phyloP scores from a whole-genome alignment of 2,113 vertebrate genomes.

The Chaenocephalus aceratus region DNA sequence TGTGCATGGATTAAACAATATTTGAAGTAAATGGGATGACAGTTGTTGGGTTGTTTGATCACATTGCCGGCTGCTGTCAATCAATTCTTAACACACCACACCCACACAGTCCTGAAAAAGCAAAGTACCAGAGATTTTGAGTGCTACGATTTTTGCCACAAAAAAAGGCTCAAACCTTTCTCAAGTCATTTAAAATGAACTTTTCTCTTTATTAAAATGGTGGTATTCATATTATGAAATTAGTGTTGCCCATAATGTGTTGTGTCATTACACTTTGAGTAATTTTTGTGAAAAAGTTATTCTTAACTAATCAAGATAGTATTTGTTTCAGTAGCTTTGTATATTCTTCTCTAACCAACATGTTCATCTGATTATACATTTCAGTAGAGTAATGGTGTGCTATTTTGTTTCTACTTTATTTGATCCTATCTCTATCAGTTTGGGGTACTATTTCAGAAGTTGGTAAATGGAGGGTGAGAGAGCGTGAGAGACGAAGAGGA shows the following conservation, averaged over 20 bases:
- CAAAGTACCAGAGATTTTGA: no score
- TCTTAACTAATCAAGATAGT: not conserved
- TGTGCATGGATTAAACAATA: slow-evolving; percentile 6
- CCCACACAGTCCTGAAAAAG: not conserved
- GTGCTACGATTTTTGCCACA: no score
- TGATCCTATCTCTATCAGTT: slow-evolving; percentile 42
- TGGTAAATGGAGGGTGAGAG: slow-evolving; percentile 58
- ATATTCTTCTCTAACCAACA: not conserved
- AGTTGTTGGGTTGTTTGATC: slow-evolving; percentile 24
- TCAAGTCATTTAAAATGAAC: no score
- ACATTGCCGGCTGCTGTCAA: not conserved
- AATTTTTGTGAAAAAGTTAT: no score
- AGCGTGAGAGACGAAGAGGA: slow-evolving; percentile 24
- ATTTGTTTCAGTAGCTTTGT: not conserved
- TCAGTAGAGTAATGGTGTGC: not conserved
- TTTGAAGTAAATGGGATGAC: slow-evolving; percentile 24
- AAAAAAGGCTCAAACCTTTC: no score
- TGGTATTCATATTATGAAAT: no score
- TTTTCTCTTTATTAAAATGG: no score
- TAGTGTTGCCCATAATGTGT: no score
- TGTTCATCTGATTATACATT: slow-evolving; percentile 4
- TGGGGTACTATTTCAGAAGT: slow-evolving; percentile 52
- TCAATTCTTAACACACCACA: slow-evolving; percentile 9
- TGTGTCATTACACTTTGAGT: no score
- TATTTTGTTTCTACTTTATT: slow-evolving; percentile 43